These are phyloP conservation scores for Lota lota DNA, from an alignment of 2,113 vertebrate genomes.

Conservation along the genomic window DNA sequence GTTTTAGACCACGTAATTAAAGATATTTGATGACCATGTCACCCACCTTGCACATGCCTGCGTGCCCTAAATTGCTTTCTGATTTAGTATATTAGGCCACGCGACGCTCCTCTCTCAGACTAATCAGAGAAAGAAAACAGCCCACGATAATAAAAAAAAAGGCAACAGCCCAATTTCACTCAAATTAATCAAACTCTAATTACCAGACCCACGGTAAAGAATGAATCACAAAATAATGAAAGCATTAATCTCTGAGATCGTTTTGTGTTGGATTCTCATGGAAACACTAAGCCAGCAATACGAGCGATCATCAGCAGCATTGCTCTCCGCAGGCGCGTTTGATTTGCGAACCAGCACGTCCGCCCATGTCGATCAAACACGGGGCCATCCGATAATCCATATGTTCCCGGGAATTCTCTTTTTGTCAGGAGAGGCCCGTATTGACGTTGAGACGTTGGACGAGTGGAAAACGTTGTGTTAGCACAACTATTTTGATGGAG, in stretches of 20 bases:
- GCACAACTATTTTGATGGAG: too few species aligned
- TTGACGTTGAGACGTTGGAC: too few species aligned
- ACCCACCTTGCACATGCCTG: not conserved
- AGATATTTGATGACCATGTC: not conserved
- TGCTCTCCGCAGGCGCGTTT: not conserved
- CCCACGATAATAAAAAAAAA: conserved; percentile 18
- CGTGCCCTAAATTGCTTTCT: not conserved
- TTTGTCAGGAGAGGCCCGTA: too few species aligned
- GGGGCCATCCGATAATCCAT: not conserved
- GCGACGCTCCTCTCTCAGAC: conserved; percentile 11
- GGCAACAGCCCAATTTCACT: conserved; percentile 25
- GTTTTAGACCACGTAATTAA: not conserved
- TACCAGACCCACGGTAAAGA: conserved; percentile 38
- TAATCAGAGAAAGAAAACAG: conserved; percentile 30
- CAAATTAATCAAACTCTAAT: conserved; percentile 51
- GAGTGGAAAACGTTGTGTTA: too few species aligned
- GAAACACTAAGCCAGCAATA: too few species aligned
- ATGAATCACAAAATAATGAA: conserved; percentile 55
- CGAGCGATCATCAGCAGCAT: not conserved
- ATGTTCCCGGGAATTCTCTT: too few species aligned
- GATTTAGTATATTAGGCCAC: conserved; percentile 3
- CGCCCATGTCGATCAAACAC: not conserved
- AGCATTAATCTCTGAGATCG: conserved; percentile 37
- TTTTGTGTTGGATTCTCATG: not conserved
- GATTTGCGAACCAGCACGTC: not conserved